Conservation (phyloP, 2,888 invertebrate species). For the Operophtera brumata region DNA sequence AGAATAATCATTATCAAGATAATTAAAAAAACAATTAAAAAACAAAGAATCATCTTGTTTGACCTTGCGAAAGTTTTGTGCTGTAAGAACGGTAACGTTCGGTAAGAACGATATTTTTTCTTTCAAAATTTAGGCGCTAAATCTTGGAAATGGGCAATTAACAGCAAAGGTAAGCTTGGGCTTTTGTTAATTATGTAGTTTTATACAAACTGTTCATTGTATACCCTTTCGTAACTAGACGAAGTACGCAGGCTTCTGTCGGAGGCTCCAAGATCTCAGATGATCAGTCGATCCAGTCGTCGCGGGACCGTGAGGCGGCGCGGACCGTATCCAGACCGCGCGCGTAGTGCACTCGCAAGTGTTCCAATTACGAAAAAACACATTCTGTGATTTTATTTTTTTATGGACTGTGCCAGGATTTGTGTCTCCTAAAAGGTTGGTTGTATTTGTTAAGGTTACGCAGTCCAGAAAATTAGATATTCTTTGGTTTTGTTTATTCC, state of each 20-base stretch:
- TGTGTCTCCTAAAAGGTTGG: slow-evolving; percentile 41
- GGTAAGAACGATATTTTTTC: slow-evolving; percentile 17
- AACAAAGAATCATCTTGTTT: slow-evolving; percentile 27
- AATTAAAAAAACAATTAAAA: slow-evolving; percentile 28
- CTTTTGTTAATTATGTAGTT: slow-evolving; percentile 22
- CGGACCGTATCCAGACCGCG: slow-evolving; percentile 47
- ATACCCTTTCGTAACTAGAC: slow-evolving; percentile 24
- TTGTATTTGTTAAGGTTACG: slow-evolving; percentile 2
- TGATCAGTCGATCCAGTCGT: slow-evolving; percentile 53
- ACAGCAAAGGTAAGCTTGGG: too few species aligned
- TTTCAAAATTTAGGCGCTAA: slow-evolving; percentile 19
- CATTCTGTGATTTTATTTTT: slow-evolving; percentile 50
- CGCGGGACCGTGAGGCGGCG: slow-evolving; percentile 44
- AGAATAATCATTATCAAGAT: too few species aligned
- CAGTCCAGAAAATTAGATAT: slow-evolving; percentile 8
- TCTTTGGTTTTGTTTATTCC: slow-evolving; percentile 31
- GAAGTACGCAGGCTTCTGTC: slow-evolving; percentile 6
- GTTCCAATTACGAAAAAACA: slow-evolving; percentile 49
- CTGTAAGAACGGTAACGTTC: not conserved
- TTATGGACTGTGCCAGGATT: slow-evolving; percentile 66
- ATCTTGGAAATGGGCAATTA: not conserved
- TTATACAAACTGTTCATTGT: slow-evolving; percentile 51
- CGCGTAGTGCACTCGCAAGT: slow-evolving; percentile 57
- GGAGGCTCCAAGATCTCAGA: not conserved
- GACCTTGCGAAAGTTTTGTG: slow-evolving; percentile 18